Percentiles rank a stretch among this genome's conserved stretches.
phyloP scores from a whole-genome alignment of 1,140 invertebrate species.

The Agraylea sexmaculata region DNA sequence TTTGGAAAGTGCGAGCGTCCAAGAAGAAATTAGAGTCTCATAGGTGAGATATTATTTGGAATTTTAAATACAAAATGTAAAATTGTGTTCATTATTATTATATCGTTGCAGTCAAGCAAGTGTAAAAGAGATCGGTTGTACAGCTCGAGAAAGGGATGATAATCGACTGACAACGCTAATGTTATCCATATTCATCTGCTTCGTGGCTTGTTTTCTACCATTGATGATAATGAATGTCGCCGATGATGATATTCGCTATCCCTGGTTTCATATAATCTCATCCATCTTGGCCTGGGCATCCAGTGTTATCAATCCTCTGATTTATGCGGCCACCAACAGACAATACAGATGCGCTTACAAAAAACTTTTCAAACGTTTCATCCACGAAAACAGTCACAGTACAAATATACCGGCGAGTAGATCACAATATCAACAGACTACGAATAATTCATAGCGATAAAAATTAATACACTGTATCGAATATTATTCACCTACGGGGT shows the following conservation, averaged over 20 bases:
- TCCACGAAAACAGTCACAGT: conserved; percentile 27
- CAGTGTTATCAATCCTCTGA: conserved; percentile 75
- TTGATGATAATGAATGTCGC: conserved; percentile 77
- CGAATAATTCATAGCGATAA: conserved; percentile 26
- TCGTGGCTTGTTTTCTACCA: conserved; percentile 72
- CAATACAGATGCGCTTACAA: conserved; percentile 67
- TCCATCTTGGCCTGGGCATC: conserved; percentile 79
- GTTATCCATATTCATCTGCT: conserved; percentile 75
- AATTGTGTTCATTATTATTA: conserved; percentile 1
- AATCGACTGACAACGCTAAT: conserved; percentile 70
- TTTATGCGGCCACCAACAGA: conserved; percentile 75
- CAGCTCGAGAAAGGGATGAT: conserved; percentile 52
- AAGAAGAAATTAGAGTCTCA: conserved; percentile 56
- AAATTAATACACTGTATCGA: too few relatives aligned
- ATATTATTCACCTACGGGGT: too few relatives aligned
- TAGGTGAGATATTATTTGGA: conserved; percentile 42
- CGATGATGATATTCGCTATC: conserved; percentile 59
- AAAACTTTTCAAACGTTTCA: conserved; percentile 47
- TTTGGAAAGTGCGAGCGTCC: conserved; percentile 62
- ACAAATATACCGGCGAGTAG: conserved; percentile 35
- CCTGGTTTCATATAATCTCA: conserved; percentile 63
- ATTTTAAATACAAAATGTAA: neutral
- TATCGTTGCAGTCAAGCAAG: conserved; percentile 27
- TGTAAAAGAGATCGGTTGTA: conserved; percentile 35
- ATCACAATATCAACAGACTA: conserved; percentile 32